Evolutionary conservation across 2,113 vertebrate species (phyloP), one percentile per base, ranked within the genome.

Genomic region (Phodopus roborovskii): DNA sequence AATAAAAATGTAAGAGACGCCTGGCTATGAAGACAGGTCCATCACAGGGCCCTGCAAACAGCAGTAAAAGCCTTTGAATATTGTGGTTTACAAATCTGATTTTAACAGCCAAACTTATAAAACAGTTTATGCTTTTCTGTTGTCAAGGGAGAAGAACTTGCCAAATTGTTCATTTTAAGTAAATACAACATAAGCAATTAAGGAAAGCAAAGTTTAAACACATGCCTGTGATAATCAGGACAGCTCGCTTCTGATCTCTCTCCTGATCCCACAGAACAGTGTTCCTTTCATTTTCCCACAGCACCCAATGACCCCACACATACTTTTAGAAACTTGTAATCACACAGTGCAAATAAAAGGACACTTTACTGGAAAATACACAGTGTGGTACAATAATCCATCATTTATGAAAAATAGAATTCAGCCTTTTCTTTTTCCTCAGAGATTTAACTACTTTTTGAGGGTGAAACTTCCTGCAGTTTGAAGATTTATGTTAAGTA

Each of bases 101-200:
- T 98, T 98, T 98, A 98, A 98, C 98, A 98, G 98, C 98, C 98
- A 98, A 98, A 98, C 98, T 99, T 98, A 98, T 98, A 98, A 98
- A 98, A 98, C 96, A 97, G 98, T 98, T 98, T 98, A 98, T 0
- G 62, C 98, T 98, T 98, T 98, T 98, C 98, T 98, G 98, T 98
- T 99, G 98, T 99, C 98, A 98, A 97, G 99, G 98, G 98, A 99
- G 97, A 98, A 98, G 98, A 98, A 98, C 97, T 98, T 98, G 99
- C 98, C 98, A 99, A 98, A 99, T 98, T 98, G 98, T 98, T 99
- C 98, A 98, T 98, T 99, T 99, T 98, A 98, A 99, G 98, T 99
- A 99, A 99, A 99, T 98, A 99, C 97, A 98, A 98, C 98, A 99
- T 98, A 98, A 96, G 98, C 99, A 99, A 99, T 99, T 99, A 99